phyloP scores from a whole-genome alignment of 1,140 invertebrate species.

The Nasonia giraulti region DNA sequence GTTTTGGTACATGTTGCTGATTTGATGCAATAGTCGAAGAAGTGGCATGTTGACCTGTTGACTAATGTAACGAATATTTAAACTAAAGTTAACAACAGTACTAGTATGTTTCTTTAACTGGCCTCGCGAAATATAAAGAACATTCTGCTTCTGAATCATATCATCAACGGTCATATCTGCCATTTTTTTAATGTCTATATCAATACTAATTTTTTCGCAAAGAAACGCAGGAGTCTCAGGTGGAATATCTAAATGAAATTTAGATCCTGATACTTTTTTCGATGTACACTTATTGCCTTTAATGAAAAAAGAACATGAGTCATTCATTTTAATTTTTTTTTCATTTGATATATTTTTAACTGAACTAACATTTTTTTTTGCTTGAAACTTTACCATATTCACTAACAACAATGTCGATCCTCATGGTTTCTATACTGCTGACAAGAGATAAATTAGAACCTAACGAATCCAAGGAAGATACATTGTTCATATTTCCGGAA shows the following conservation, averaged over 20 bases:
- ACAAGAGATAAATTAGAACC: conserved; percentile 93
- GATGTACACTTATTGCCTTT: conserved; percentile 62
- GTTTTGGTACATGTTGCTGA: conserved; percentile 98
- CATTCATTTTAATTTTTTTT: not conserved
- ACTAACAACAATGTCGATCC: conserved; percentile 95
- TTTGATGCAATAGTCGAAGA: conserved; percentile 93
- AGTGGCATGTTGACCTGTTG: conserved; percentile 97
- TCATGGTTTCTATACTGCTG: conserved; percentile 88
- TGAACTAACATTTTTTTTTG: conserved; percentile 71
- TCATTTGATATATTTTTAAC: not conserved
- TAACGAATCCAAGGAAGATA: conserved; percentile 87
- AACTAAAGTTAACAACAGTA: conserved; percentile 90
- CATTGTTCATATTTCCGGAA: conserved; percentile 73
- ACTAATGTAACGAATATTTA: conserved; percentile 90
- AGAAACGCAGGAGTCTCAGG: conserved; percentile 92
- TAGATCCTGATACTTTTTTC: conserved; percentile 69
- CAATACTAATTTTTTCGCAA: conserved; percentile 92
- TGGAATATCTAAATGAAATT: conserved; percentile 79
- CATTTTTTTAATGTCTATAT: conserved; percentile 91
- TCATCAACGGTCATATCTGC: conserved; percentile 93
- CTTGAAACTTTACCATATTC: conserved; percentile 80
- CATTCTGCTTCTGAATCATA: conserved; percentile 85
- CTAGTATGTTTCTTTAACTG: conserved; percentile 93
- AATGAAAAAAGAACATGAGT: not conserved
- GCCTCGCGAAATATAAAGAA: conserved; percentile 88